Base-by-base conservation (phyloP, 2,797 vertebrate genomes). In the Acestrorhynchus altus region DNA sequence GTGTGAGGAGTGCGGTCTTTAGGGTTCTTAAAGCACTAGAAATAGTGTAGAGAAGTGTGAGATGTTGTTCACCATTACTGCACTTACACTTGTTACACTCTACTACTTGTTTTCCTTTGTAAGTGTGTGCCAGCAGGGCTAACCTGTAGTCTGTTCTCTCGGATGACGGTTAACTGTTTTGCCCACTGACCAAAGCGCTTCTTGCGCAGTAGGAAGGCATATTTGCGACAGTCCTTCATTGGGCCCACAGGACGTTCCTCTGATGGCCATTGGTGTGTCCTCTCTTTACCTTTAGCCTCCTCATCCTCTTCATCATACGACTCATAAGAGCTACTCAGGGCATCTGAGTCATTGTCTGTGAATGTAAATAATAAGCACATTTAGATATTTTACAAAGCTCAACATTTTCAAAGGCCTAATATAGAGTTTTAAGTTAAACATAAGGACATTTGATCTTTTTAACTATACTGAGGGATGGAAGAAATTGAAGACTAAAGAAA, bases 281-380 rank as follows among this genome's bases (percentile, higher is more conserved):
- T 91, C 66, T 91, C 94, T 67, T 90, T 94, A 56, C 92, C 92
- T 87, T 99, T 99, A 65, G 92, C 93, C 64, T 99, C 97, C 2
- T 99, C 97, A 0, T 99, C 98, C 65, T 99, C 98, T 16, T 99
- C 98, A 0, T 99, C 98, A 0, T 99, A 99, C 0, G 98, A 99
- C 88, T 99, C 98, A 0, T 99, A 99, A 12, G 97, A 98, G 85
- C 97, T 99, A 91, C 98, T 99, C 90, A 98, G 93, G 0, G 95
- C 97, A 59, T 99, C 98, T 0, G 98, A 99, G 89, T 99, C 98
- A 54, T 98, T 98, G 91, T 98, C 98, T 99, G 88, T 7, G 42
- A n/a, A 79, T n/a, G 57, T 49, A 20, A 82, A 66, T 31, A 0
- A 57, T 51, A 1, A 40, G 24, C 28, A 56, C 39, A 52, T 22